Base-by-base conservation (phyloP, 1,140 invertebrate species). In the Papilio polyxenes region DNA sequence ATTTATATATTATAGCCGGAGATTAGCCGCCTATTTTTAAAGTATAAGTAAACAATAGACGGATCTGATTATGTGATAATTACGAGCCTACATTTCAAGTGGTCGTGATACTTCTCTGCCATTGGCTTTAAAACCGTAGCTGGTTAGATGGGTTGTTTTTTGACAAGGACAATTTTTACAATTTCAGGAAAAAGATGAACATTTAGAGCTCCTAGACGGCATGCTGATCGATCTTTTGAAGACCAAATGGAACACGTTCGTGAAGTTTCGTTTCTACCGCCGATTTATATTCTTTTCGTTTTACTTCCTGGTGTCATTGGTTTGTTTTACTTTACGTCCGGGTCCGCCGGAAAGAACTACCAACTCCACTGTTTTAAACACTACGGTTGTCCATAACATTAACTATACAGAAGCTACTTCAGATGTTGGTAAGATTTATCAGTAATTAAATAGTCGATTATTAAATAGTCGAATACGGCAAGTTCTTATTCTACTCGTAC, bases 221-320 rank as follows among this genome's bases (percentile, higher is more conserved):
- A 96, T 99, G 79, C 95, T 99, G 31, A 97, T 99, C 7, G 98
- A 99, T 92, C 95, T 99, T 10, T 92, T 99, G 10, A 97, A 99
- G 90, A 98, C 98, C 0, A 99, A 99, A 95, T 99, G 99, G 99
- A 98, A 99, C 87, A 98, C 98, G 0, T 99, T 99, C 94, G 98
- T 98, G 2, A 98, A 98, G 94, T 98, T 97, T 81, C 98, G 98
- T 83, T 99, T 99, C 91, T 99, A 99, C 90, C 95, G 97, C 10
- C 97, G 98, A 89, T 99, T 99, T 90, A 97, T 98, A 81, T 95
- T 98, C 48, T 99, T 99, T 90, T 95, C 97, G 1, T 96, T 97
- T 51, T 99, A 99, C 93, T 99, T 99, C 88, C 86, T 98, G 0
- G 95, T 98, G 2, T 98, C 98, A 9, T 91, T 98, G 48, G 95